phyloP scores from a whole-genome alignment of 2,888 invertebrate genomes.

The Oscheius sp. region DNA sequence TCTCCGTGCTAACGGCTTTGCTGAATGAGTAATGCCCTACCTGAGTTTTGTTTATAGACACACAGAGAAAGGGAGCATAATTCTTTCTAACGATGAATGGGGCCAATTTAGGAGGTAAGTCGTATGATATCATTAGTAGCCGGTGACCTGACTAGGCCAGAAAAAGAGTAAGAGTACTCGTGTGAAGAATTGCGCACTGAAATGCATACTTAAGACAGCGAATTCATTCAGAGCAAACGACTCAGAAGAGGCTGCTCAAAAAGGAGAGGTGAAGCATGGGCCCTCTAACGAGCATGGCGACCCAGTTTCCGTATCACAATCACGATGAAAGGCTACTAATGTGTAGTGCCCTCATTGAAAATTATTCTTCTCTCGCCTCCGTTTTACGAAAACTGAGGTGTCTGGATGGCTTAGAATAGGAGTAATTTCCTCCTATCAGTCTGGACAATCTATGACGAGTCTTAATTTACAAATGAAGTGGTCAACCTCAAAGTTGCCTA shows the following conservation, averaged over 20 bases:
- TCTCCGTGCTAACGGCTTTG: neutral
- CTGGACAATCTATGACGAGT: neutral
- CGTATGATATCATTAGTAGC: too few species aligned
- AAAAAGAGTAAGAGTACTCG: neutral
- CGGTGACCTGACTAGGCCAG: neutral
- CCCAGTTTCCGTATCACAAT: slow-evolving; percentile 18
- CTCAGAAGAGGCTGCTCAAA: neutral
- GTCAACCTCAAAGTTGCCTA: neutral
- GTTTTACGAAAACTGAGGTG: too few species aligned
- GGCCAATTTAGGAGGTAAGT: neutral
- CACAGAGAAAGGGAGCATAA: neutral
- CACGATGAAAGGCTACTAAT: slow-evolving; percentile 33
- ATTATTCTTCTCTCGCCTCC: too few species aligned
- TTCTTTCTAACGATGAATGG: neutral
- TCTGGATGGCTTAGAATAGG: too few species aligned
- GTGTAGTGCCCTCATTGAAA: neutral
- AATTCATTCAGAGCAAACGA: neutral
- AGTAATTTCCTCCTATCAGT: neutral
- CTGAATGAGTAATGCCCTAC: slow-evolving; percentile 6
- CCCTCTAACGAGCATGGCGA: slow-evolving; percentile 20
- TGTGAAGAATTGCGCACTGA: slow-evolving; percentile 2
- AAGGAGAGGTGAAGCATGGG: slow-evolving; percentile 15
- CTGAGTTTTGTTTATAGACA: slow-evolving; percentile 13
- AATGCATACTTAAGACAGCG: slow-evolving; percentile 3
- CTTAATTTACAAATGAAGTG: neutral